Percentiles rank a stretch among this genome's conserved stretches.
These are phyloP conservation scores for Chironomus riparius DNA, from an alignment of 2,888 invertebrate species.

Conservation along the genomic window DNA sequence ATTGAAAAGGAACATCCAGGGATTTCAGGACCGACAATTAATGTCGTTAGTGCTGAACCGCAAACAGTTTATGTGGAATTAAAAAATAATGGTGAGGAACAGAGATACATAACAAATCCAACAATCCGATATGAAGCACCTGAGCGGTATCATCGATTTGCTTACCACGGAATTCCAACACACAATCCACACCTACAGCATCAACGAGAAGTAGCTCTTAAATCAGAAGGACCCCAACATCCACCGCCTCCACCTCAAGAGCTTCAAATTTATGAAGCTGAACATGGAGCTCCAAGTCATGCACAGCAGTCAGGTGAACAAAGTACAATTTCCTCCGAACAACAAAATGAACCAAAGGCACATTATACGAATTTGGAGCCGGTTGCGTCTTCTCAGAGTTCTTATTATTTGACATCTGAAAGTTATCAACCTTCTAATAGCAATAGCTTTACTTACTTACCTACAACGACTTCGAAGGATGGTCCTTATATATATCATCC, in stretches of 20 bases:
- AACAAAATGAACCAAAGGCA: conserved; percentile 25
- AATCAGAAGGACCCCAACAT: conserved; percentile 10
- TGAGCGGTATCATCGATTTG: conserved; percentile 17
- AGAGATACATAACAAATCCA: conserved; percentile 9
- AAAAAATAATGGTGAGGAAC: conserved; percentile 9
- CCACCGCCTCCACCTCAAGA: conserved; percentile 22
- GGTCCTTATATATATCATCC: conserved; percentile 25
- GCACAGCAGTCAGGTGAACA: conserved; percentile 17
- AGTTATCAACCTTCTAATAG: conserved; percentile 26
- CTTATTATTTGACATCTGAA: conserved; percentile 28
- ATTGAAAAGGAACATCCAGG: conserved; percentile 18
- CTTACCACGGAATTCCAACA: conserved; percentile 18
- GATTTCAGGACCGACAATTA: neutral
- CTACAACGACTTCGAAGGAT: conserved; percentile 18
- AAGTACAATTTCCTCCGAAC: neutral
- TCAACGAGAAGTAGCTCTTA: conserved; percentile 19
- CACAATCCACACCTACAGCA: conserved; percentile 8
- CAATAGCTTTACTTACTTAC: conserved; percentile 27
- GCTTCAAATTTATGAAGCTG: conserved; percentile 27
- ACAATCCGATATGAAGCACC: conserved; percentile 20
- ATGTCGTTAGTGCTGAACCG: conserved; percentile 14
- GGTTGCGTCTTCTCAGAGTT: conserved; percentile 25
- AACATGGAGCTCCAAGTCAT: neutral
- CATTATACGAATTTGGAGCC: conserved; percentile 30
- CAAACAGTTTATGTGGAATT: conserved; percentile 28